Evolutionary conservation across 1,140 invertebrate species (phyloP), one percentile per base, ranked within the genome.

Genomic region (Zophobas morio): DNA sequence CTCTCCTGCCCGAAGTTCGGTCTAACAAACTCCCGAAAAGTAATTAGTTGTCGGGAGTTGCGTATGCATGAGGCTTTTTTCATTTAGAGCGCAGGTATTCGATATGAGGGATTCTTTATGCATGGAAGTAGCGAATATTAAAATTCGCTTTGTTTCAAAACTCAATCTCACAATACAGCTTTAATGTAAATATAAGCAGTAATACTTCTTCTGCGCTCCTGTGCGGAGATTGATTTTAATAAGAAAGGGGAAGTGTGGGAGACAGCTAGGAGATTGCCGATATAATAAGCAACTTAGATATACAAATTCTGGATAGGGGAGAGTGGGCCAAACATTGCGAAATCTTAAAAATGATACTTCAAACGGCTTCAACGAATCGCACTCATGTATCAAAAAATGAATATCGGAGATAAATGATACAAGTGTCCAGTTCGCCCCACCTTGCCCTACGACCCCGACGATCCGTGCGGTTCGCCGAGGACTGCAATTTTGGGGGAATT

Each of bases 71-170:
- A 39, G 57, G 4, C 36, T 63, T 63, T 63, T 60, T 34, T 63
- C 57, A 63, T 63, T 63, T 63, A 37, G 57, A 56, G 70, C 46
- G 2, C 70, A 72, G 70, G 70, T 72, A 79, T 80, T 54, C 71
- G 70, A 77, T 80, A 80, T 78, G 60, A 73, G 36, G 47, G 39
- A 75, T 57, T 78, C 76, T 75, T 81, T 82, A 79, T 81, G 75
- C 77, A 75, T 75, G 71, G 75, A 77, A 78, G 74, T 70, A n/a
- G 63, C 81, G 81, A 81, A 83, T 83, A 84, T 84, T 84, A 84
- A 84, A 84, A 83, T 83, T 81, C 79, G 79, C 79, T 82, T 84
- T 84, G 81, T 82, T 82, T 82, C 79, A 78, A 80, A 84, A 83
- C 79, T 84, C 82, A 84, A 84, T 84, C 82, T 83, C 80, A 78